Evolutionary conservation across 2,797 vertebrate species (phyloP).

Genomic region (Jordanella pulchra): DNA sequence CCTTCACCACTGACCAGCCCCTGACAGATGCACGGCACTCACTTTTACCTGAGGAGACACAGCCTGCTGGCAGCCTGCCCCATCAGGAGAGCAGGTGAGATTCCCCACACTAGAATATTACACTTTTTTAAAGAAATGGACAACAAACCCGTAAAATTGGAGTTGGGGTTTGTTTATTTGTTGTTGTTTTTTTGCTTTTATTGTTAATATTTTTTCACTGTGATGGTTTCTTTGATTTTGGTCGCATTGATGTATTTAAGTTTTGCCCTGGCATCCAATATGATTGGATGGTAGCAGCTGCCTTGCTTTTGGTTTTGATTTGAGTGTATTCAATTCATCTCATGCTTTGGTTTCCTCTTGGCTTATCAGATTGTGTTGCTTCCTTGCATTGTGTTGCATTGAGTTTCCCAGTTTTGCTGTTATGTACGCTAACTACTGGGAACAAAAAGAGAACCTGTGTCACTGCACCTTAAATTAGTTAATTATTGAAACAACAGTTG

Average conservation of each 20-base stretch:
- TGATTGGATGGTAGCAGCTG: constrained; percentile 54
- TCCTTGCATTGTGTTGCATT: constrained; percentile 20
- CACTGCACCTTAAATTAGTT: background rate
- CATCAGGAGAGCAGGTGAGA: constrained; percentile 93
- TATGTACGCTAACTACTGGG: constrained; percentile 14
- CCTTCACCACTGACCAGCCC: constrained; percentile 77
- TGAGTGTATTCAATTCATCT: constrained; percentile 59
- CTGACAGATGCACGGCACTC: constrained; percentile 84
- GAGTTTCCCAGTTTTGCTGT: constrained; percentile 18
- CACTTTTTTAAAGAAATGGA: constrained; percentile 8
- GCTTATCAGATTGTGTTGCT: constrained; percentile 25
- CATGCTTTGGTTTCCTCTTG: constrained; percentile 58
- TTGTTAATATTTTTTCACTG: constrained; percentile 39
- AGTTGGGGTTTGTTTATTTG: background rate
- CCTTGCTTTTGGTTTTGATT: constrained; percentile 54
- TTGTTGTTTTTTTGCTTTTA: constrained; percentile 9
- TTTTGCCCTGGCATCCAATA: constrained; percentile 53
- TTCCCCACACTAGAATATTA: constrained; percentile 59
- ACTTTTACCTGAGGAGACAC: constrained; percentile 94
- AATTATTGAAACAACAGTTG: background rate
- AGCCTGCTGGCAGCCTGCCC: constrained; percentile 85
- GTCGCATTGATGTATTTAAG: constrained; percentile 32
- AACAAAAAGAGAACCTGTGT: background rate
- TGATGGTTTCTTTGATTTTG: constrained; percentile 38
- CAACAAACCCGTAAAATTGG: constrained; percentile 6